phyloP scores from a whole-genome alignment of 2,113 vertebrate genomes.

The Megaceryle torquata region DNA sequence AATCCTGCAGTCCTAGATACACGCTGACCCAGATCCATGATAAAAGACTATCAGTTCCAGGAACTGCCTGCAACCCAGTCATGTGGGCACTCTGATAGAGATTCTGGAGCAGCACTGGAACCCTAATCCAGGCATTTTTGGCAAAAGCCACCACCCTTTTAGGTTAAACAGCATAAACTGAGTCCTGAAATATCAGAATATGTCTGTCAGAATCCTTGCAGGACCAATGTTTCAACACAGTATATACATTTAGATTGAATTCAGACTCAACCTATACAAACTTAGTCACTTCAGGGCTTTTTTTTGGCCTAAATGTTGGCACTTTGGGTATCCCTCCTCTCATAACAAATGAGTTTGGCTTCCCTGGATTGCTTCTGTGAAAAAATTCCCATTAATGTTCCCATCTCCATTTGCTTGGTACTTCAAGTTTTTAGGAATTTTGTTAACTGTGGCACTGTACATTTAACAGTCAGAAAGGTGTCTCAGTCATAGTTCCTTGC shows the following conservation, averaged over 20 bases:
- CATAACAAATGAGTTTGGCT: background rate
- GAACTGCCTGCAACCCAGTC: background rate
- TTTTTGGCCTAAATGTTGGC: background rate
- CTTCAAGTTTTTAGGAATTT: background rate
- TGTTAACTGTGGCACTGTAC: background rate
- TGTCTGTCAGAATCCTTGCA: background rate
- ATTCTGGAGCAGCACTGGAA: background rate
- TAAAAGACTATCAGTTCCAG: background rate
- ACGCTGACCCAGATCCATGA: fast-evolving
- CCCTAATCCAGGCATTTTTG: background rate
- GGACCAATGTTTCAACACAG: background rate
- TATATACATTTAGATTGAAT: background rate
- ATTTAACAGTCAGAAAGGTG: background rate
- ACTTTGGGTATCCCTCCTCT: background rate
- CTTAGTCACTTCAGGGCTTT: background rate
- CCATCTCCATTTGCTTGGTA: background rate
- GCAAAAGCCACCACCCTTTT: background rate
- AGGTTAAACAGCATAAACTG: background rate
- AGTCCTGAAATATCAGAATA: background rate
- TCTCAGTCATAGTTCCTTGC: background rate
- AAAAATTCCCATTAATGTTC: background rate
- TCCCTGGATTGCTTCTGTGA: background rate
- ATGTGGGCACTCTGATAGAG: background rate
- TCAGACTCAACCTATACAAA: background rate
- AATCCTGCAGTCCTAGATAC: background rate